Evolutionary conservation across 1,140 invertebrate genomes (phyloP).

Genomic region (Aplysia californica): DNA sequence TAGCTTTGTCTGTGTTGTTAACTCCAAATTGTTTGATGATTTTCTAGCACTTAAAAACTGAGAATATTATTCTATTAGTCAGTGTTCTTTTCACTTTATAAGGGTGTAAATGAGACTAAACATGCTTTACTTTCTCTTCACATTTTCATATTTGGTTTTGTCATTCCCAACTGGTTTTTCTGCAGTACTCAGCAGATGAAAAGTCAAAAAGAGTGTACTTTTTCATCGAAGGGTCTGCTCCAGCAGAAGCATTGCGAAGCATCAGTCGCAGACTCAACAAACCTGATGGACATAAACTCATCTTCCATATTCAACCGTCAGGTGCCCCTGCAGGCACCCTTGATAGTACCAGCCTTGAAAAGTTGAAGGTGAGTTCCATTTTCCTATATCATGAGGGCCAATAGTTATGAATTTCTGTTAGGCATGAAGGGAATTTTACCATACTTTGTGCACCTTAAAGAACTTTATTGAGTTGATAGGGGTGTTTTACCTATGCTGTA

Average conservation of each 20-base stretch:
- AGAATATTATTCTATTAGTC: neutral
- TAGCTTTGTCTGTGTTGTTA: neutral
- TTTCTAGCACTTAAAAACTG: neutral
- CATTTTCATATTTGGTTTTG: neutral
- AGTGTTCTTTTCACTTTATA: neutral
- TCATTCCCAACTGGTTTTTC: neutral
- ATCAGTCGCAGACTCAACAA: constrained; percentile 17
- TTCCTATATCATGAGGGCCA: no score
- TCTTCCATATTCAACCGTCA: constrained; percentile 4
- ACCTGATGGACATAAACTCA: constrained; percentile 23
- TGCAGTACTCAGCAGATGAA: constrained; percentile 17
- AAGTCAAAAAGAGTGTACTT: constrained; percentile 20
- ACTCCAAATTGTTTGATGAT: neutral
- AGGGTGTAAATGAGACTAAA: no score
- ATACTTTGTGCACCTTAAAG: neutral
- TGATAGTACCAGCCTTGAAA: neutral
- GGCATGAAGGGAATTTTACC: neutral
- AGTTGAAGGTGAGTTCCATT: constrained; percentile 22
- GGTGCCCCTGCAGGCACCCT: neutral
- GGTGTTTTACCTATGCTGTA: neutral
- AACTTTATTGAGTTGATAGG: neutral
- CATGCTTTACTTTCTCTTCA: neutral
- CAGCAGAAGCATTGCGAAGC: neutral
- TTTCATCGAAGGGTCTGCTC: constrained; percentile 3
- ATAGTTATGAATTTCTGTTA: neutral